Percentiles rank a stretch among this genome's conserved stretches.
These are phyloP conservation scores for Drosophila seguyi DNA, from an alignment of 1,140 invertebrate genomes.

Conservation along the genomic window DNA sequence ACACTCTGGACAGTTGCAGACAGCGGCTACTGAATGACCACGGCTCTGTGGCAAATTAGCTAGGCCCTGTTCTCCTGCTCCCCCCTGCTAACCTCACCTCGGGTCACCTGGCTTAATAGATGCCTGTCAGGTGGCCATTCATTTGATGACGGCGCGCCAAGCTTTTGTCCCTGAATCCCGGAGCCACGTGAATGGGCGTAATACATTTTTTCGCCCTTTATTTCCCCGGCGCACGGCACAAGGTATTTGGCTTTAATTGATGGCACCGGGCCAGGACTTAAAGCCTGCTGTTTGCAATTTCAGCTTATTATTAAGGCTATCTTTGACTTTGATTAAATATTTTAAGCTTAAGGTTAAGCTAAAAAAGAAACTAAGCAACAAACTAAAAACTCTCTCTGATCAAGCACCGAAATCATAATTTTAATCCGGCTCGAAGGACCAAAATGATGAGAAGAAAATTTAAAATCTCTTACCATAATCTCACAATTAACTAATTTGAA, in stretches of 20 bases:
- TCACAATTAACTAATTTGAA: background rate
- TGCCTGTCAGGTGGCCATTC: constrained; percentile 71
- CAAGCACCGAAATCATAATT: background rate
- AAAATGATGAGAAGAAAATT: background rate
- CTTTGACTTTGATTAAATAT: background rate
- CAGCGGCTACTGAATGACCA: constrained; percentile 12
- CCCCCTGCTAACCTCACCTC: background rate
- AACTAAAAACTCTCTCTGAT: no score
- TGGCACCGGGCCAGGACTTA: constrained; percentile 20
- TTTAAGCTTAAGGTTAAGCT: background rate
- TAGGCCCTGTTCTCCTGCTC: constrained; percentile 16
- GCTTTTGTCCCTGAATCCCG: constrained; percentile 39
- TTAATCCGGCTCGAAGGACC: background rate
- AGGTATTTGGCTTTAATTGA: constrained; percentile 69
- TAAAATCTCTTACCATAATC: background rate
- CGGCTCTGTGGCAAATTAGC: constrained; percentile 59
- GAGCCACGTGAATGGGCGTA: constrained; percentile 37
- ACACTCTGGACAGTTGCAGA: constrained; percentile 18
- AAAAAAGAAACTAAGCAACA: no score
- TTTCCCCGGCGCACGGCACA: constrained; percentile 41
- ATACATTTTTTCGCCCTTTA: constrained; percentile 55
- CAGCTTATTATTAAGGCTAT: constrained; percentile 11
- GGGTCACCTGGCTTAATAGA: constrained; percentile 33
- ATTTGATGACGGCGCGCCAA: constrained; percentile 40
- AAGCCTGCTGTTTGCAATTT: constrained; percentile 38